phyloP scores from a whole-genome alignment of 2,797 vertebrate species.

The Diplodus puntazzo region DNA sequence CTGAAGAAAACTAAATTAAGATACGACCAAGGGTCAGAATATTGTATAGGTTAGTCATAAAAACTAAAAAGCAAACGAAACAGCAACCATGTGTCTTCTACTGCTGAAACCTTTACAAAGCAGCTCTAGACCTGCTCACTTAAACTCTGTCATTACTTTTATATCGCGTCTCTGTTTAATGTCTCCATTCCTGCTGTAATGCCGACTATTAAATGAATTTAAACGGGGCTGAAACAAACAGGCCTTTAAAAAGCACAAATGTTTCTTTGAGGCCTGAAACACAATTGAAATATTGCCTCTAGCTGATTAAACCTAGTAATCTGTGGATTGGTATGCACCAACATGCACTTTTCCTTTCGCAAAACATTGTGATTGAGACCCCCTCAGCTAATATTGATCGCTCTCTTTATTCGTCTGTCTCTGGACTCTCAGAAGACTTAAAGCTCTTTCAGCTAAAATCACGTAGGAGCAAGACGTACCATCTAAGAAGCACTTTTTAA shows the following conservation, averaged over 20 bases:
- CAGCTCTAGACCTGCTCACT: background rate
- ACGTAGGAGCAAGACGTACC: background rate
- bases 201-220: background rate
- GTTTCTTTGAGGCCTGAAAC: slow-evolving; percentile 15
- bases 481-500: slow-evolving; percentile 5
- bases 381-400: slow-evolving; percentile 51
- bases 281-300: background rate
- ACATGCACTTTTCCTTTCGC: slow-evolving; percentile 23
- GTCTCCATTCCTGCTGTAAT: background rate
- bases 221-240: background rate
- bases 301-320: slow-evolving; percentile 24
- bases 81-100: background rate
- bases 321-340: slow-evolving; percentile 2
- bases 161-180: background rate
- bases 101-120: background rate
- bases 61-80: background rate
- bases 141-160: background rate
- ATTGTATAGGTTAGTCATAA: background rate
- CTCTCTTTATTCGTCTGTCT: slow-evolving; percentile 18
- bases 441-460: slow-evolving; percentile 11
- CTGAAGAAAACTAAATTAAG: background rate
- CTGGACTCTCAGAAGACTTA: slow-evolving; percentile 10
- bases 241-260: background rate
- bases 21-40: background rate
- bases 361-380: slow-evolving; percentile 21